Conservation (phyloP, 2,888 invertebrate genomes). For the Drosophila ochracea region DNA sequence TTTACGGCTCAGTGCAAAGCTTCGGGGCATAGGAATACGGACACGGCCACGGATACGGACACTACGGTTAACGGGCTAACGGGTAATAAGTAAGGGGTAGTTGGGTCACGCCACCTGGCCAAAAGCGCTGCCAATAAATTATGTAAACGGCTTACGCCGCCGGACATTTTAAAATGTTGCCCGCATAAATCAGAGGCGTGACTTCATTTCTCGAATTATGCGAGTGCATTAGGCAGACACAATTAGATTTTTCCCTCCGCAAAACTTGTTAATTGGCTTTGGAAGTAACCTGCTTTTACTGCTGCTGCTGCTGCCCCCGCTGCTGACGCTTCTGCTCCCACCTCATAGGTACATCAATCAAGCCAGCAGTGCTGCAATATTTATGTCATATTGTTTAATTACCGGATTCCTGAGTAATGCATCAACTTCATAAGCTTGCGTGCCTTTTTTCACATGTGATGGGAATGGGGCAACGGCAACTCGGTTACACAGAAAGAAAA, state of each 20-base stretch:
- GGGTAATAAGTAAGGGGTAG: not conserved
- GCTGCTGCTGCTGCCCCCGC: not conserved
- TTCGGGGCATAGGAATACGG: not conserved
- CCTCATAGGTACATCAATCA: constrained; percentile 47
- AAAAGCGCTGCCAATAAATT: constrained; percentile 64
- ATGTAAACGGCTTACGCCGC: constrained; percentile 76
- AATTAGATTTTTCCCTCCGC: constrained; percentile 44
- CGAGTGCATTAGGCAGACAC: constrained; percentile 46
- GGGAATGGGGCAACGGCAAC: not conserved
- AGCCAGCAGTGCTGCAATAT: constrained; percentile 72
- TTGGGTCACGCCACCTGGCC: constrained; percentile 1
- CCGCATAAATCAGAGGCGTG: constrained; percentile 68
- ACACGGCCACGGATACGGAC: not conserved
- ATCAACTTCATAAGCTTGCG: constrained; percentile 72
- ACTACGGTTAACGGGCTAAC: not conserved
- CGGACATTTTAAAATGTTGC: constrained; percentile 50
- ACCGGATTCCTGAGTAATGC: constrained; percentile 80
- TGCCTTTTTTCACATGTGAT: constrained; percentile 34
- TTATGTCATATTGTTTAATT: constrained; percentile 83
- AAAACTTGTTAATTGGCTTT: constrained; percentile 45
- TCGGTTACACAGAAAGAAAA: not conserved
- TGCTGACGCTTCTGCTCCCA: not conserved
- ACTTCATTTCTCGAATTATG: constrained; percentile 47
- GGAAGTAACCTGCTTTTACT: not conserved
- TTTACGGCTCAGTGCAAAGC: constrained; percentile 47